Evolutionary conservation across 2,113 vertebrate species (phyloP).

Genomic region (Sinocyclocheilus anshuiensis): DNA sequence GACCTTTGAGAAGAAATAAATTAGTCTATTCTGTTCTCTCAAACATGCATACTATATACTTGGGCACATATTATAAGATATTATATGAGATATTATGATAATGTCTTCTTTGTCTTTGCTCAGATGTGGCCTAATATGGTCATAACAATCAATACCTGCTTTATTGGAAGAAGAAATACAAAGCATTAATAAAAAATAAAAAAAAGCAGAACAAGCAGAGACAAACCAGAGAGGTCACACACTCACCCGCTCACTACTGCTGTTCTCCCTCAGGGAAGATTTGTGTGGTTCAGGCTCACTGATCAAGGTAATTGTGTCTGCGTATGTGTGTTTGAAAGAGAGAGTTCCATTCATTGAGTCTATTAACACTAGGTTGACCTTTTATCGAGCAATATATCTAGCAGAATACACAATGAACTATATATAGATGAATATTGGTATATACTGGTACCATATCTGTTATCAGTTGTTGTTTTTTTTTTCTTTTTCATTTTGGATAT

Average conservation of each 20-base stretch:
- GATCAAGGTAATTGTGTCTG: constrained; percentile 35
- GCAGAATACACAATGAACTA: not conserved
- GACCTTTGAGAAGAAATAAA: constrained; percentile 23
- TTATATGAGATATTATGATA: not conserved
- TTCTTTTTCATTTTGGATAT: not conserved
- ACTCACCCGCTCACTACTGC: constrained; percentile 39
- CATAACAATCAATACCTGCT: constrained; percentile 70
- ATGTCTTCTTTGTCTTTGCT: constrained; percentile 54
- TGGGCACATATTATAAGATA: not conserved
- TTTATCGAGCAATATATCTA: constrained; percentile 10
- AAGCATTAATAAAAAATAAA: constrained; percentile 56
- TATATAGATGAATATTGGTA: not conserved
- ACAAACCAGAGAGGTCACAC: constrained; percentile 64
- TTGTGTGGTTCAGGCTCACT: constrained; percentile 41
- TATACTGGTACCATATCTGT: not conserved
- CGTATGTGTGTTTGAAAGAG: constrained; percentile 17
- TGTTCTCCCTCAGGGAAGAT: constrained; percentile 37
- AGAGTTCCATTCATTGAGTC: constrained; percentile 5
- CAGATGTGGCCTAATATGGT: constrained; percentile 72
- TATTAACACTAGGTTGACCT: constrained; percentile 20
- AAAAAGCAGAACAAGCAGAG: constrained; percentile 32
- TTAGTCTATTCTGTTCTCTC: not conserved
- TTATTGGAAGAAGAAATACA: constrained; percentile 62
- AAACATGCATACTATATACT: not conserved
- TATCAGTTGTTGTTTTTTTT: not conserved